These are phyloP conservation scores for Macrochelys suwanniensis DNA, from an alignment of 2,797 vertebrate genomes.

Conservation along the genomic window DNA sequence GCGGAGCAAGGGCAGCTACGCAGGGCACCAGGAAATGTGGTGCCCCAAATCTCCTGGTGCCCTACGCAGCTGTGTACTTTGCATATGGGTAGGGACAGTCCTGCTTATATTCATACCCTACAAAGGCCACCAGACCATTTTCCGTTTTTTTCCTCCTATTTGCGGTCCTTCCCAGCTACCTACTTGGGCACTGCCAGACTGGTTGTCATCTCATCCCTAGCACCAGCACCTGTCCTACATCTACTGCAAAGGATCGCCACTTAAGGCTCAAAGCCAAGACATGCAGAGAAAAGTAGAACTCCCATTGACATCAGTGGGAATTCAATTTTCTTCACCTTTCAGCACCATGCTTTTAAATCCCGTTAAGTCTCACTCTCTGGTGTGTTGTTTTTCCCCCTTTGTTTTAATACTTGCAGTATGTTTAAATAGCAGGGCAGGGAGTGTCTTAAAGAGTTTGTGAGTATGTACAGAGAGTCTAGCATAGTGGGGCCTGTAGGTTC, in stretches of 20 bases:
- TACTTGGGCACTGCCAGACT: background rate
- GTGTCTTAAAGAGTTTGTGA: background rate
- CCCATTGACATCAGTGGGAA: background rate
- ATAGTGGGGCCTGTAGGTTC: background rate
- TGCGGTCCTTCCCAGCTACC: background rate
- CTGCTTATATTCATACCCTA: background rate
- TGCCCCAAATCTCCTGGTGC: too few species aligned
- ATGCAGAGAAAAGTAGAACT: background rate
- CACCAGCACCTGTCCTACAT: background rate
- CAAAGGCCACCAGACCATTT: background rate
- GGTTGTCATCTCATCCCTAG: background rate
- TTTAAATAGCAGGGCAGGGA: background rate
- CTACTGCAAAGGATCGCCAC: background rate
- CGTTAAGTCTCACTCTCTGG: fast-evolving
- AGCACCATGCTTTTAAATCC: background rate
- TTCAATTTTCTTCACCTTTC: background rate
- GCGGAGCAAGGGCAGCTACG: too few species aligned
- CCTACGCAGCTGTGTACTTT: too few species aligned
- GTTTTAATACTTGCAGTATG: background rate
- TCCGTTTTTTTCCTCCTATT: background rate
- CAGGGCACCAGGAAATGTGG: too few species aligned
- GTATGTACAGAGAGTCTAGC: background rate
- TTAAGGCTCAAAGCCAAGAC: background rate
- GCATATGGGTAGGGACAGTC: too few species aligned
- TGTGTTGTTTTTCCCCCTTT: background rate